Evolutionary conservation across 1,140 invertebrate genomes (phyloP).

Genomic region (Leptinotarsa undecemlineata): DNA sequence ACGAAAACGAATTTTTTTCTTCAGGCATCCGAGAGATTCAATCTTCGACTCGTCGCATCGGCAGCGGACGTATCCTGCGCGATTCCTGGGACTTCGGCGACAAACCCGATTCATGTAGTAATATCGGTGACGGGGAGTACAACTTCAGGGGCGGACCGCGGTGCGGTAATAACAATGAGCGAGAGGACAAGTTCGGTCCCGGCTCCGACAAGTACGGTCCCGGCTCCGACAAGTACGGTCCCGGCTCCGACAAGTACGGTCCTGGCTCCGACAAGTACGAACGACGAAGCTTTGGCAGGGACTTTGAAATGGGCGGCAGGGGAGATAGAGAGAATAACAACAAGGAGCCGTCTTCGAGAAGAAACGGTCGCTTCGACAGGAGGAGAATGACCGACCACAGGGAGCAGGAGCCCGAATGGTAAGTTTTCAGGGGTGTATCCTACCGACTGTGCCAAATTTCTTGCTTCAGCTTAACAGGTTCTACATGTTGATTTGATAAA

Average conservation of each 20-base stretch:
- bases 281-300: conserved; percentile 58
- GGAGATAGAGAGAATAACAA: conserved; percentile 57
- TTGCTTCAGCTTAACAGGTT: too few species aligned
- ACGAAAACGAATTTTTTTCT: neutral
- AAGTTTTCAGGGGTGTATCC: conserved; percentile 9
- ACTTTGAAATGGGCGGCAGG: conserved; percentile 53
- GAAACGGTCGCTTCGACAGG: conserved; percentile 50
- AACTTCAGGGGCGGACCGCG: conserved; percentile 29
- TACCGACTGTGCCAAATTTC: too few species aligned
- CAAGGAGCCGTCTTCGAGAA: conserved; percentile 47
- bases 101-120: conserved; percentile 54
- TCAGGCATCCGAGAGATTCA: conserved; percentile 45
- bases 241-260: conserved; percentile 35
- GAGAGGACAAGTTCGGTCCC: conserved; percentile 42
- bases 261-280: conserved; percentile 45
- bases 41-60: conserved; percentile 66
- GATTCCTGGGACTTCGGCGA: conserved; percentile 63
- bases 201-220: neutral
- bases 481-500: too few species aligned
- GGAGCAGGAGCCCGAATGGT: conserved; percentile 68
- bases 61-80: conserved; percentile 76
- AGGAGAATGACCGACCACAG: conserved; percentile 59
- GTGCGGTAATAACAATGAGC: conserved; percentile 37
- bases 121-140: conserved; percentile 24
- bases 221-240: neutral